These are phyloP conservation scores for Venustoraphidia nigricollis DNA, from an alignment of 2,888 invertebrate genomes.

Conservation along the genomic window DNA sequence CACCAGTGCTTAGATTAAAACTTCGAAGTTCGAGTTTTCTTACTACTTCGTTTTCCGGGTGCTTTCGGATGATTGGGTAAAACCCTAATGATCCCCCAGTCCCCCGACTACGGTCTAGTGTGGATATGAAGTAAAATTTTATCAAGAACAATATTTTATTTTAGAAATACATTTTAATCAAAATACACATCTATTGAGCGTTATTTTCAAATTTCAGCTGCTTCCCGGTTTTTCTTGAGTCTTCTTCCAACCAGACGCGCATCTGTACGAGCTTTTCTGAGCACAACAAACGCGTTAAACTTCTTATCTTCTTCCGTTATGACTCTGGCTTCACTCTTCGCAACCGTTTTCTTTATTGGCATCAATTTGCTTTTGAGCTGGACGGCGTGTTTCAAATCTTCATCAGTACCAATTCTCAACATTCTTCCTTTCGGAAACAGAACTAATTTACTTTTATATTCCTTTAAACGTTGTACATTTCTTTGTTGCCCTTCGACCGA, in stretches of 20 bases:
- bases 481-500: conserved; percentile 76
- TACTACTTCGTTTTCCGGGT: too few relatives aligned
- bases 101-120: too few relatives aligned
- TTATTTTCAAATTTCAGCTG: background rate
- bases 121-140: too few relatives aligned
- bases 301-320: conserved; percentile 73
- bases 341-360: conserved; percentile 59
- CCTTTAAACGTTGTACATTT: conserved; percentile 85
- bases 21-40: too few relatives aligned
- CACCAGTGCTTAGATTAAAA: too few relatives aligned
- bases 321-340: conserved; percentile 57
- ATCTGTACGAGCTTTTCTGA: conserved; percentile 45
- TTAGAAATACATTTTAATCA: too few relatives aligned
- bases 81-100: too few relatives aligned
- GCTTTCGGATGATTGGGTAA: too few relatives aligned
- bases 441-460: conserved; percentile 80
- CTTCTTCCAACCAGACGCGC: conserved; percentile 5
- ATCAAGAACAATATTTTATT: too few relatives aligned
- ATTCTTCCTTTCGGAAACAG: conserved; percentile 78
- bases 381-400: conserved; percentile 70
- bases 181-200: too few relatives aligned
- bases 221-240: conserved; percentile 6
- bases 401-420: conserved; percentile 59
- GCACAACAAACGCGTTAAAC: conserved; percentile 68
- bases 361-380: conserved; percentile 76